Evolutionary conservation across 2,888 invertebrate genomes (phyloP).

Genomic region (Limnephilus lunatus): DNA sequence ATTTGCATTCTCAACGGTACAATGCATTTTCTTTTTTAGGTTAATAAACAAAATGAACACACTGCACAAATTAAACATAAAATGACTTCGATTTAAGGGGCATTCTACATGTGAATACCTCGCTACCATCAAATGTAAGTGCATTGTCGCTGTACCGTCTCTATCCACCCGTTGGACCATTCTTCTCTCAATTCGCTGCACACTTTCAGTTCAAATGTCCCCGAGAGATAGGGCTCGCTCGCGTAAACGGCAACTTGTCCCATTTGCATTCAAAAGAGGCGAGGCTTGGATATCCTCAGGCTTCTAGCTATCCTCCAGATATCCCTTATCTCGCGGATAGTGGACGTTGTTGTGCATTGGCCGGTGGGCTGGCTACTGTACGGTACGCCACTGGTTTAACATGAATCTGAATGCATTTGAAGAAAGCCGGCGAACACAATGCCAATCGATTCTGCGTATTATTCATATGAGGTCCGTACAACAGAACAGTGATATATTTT

Average conservation of each 20-base stretch:
- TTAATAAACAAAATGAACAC: neutral
- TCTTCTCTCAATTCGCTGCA: neutral
- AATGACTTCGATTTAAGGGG: neutral
- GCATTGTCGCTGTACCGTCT: conserved; percentile 20
- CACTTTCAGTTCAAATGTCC: conserved; percentile 11
- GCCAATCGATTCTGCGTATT: neutral
- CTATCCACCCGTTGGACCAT: neutral
- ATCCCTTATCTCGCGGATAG: conserved; percentile 54
- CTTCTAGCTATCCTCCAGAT: conserved; percentile 17
- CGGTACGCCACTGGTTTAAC: neutral
- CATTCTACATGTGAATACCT: conserved; percentile 9
- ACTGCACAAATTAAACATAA: neutral
- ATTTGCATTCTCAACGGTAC: too few relatives aligned
- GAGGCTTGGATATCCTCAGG: neutral
- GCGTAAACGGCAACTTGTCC: conserved; percentile 22
- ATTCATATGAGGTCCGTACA: neutral
- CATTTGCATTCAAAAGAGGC: conserved; percentile 55
- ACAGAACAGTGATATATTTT: neutral
- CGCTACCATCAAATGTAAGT: neutral
- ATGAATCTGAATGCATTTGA: neutral
- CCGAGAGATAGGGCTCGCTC: conserved; percentile 20
- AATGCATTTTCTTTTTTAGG: neutral
- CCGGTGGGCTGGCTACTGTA: neutral
- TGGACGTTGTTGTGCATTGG: neutral
- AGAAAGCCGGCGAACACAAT: neutral